phyloP scores from a whole-genome alignment of 1,140 invertebrate genomes.

The Thaumetopoea pityocampa region DNA sequence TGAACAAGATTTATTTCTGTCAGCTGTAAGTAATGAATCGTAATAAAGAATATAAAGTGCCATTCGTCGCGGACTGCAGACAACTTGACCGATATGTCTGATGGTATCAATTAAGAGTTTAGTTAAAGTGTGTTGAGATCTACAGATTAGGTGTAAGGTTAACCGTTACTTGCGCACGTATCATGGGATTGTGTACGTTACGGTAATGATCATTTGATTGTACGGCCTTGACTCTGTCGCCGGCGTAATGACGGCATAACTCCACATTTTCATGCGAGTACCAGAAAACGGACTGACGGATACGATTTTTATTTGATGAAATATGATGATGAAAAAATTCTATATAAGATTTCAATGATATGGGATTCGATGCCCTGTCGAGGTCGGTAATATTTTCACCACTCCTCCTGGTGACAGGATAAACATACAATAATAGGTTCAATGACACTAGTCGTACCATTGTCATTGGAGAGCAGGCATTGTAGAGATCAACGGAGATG shows the following conservation, averaged over 20 bases:
- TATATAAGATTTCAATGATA: too few species aligned
- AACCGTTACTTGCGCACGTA: conserved; percentile 54
- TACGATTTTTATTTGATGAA: too few species aligned
- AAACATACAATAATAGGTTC: too few species aligned
- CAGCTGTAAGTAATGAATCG: too few species aligned
- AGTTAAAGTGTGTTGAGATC: conserved; percentile 33
- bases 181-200: conserved; percentile 41
- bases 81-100: conserved; percentile 12
- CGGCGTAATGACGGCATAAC: conserved; percentile 50
- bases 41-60: not conserved
- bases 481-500: too few species aligned
- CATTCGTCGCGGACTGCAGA: not conserved
- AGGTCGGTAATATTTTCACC: too few species aligned
- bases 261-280: conserved; percentile 21
- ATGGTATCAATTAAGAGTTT: conserved; percentile 26
- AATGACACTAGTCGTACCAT: too few species aligned
- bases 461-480: too few species aligned
- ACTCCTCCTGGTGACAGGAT: too few species aligned
- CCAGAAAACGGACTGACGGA: not conserved
- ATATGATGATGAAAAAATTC: too few species aligned
- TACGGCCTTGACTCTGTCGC: conserved; percentile 43
- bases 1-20: too few species aligned
- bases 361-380: too few species aligned
- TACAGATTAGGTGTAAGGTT: conserved; percentile 44
- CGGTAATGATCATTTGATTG: conserved; percentile 51